phyloP scores from a whole-genome alignment of 2,113 vertebrate genomes.

The Phaethon lepturus region DNA sequence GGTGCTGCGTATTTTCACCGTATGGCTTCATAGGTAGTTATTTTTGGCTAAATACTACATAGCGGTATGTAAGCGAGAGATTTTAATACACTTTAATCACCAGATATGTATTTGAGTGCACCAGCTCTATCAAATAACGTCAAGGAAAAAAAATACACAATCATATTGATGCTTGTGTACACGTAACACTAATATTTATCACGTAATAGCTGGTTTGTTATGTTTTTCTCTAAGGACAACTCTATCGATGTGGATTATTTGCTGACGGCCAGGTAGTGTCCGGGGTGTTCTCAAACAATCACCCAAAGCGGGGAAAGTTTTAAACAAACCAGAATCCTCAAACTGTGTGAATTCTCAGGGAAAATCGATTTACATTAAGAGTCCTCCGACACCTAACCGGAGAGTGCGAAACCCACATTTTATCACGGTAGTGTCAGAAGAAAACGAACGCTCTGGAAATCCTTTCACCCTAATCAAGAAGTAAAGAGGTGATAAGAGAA shows the following conservation, averaged over 20 bases:
- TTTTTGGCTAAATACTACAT: neutral
- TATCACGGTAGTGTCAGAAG: neutral
- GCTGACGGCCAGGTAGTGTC: slow-evolving; percentile 22
- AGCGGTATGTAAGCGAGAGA: neutral
- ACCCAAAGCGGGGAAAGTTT: neutral
- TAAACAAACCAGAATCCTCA: neutral
- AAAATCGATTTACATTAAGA: neutral
- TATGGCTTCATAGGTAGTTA: neutral
- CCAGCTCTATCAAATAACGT: neutral
- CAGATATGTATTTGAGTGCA: neutral
- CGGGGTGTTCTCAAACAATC: slow-evolving; percentile 39
- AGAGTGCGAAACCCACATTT: neutral
- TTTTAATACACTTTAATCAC: slow-evolving; percentile 13
- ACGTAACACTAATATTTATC: slow-evolving; percentile 15
- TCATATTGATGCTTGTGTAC: neutral
- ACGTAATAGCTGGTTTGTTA: neutral
- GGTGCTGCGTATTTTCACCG: neutral
- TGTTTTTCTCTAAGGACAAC: neutral
- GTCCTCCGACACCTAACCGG: neutral
- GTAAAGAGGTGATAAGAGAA: neutral
- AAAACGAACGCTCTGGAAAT: slow-evolving; percentile 9
- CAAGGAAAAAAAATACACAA: neutral
- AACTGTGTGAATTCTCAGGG: neutral
- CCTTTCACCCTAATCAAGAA: neutral
- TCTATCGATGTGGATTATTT: slow-evolving; percentile 19